A percentile compares a stretch with the other conserved stretches of the same genome.
Evolutionary conservation across 2,797 vertebrate genomes (phyloP).

Genomic region (Sciaenops ocellatus): DNA sequence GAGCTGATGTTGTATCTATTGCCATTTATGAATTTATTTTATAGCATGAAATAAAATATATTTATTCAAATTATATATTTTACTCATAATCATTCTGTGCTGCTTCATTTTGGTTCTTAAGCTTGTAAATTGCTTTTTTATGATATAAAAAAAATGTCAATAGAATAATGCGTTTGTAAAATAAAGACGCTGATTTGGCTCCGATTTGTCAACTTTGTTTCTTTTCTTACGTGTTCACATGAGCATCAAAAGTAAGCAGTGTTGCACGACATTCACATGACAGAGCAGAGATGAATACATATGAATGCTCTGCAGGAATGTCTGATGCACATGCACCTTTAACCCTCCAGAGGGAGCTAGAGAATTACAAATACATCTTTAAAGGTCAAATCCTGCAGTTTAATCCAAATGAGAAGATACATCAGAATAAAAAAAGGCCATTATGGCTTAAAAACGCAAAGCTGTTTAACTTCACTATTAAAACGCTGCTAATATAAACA

Average conservation of each 20-base stretch:
- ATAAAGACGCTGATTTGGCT: constrained; percentile 99
- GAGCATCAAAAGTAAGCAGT: background rate
- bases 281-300: background rate
- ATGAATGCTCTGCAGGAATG: background rate
- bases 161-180: constrained; percentile 98
- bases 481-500: background rate
- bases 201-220: constrained; percentile 44
- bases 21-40: constrained; percentile 99
- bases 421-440: background rate
- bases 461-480: background rate
- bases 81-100: constrained; percentile 98
- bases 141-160: constrained; percentile 95
- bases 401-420: background rate
- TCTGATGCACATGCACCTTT: constrained; percentile 8
- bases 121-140: constrained; percentile 99
- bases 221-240: background rate
- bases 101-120: constrained; percentile 93
- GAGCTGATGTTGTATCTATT: constrained; percentile 97
- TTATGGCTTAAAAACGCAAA: background rate
- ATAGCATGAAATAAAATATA: constrained; percentile 99
- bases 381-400: background rate
- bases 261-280: no score
- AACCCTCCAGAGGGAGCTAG: constrained; percentile 75
- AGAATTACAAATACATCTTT: constrained; percentile 34
- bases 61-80: constrained; percentile 99